A percentile compares a stretch with the other conserved stretches of the same genome.
These are phyloP conservation scores for Phalangium opilio DNA, from an alignment of 2,888 invertebrate species.

Conservation along the genomic window DNA sequence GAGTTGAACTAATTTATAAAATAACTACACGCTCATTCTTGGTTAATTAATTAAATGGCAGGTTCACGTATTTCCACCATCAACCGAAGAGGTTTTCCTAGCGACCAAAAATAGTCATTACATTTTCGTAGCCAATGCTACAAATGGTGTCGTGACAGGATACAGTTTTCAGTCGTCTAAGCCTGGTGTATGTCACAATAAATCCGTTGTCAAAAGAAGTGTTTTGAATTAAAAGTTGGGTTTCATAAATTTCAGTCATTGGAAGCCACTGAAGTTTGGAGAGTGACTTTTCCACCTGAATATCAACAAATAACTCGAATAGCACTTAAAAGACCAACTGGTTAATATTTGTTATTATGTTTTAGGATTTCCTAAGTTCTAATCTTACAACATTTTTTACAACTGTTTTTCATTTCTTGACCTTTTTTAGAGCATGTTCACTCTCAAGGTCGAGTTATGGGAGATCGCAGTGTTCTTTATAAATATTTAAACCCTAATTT, in stretches of 20 bases:
- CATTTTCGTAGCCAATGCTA: conserved; percentile 46
- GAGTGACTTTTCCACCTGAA: conserved; percentile 43
- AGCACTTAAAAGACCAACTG: conserved; percentile 26
- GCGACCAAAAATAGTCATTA: conserved; percentile 36
- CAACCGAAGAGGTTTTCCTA: conserved; percentile 21
- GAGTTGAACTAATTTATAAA: too few relatives aligned
- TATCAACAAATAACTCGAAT: conserved; percentile 36
- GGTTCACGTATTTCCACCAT: conserved; percentile 32
- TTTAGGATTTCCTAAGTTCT: neutral
- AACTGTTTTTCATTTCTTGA: neutral
- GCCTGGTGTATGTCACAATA: conserved; percentile 21
- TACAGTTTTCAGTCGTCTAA: conserved; percentile 38
- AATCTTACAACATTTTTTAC: neutral
- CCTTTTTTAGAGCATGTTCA: conserved; percentile 20
- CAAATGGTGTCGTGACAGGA: conserved; percentile 44
- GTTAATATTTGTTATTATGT: neutral
- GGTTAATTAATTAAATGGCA: too few relatives aligned
- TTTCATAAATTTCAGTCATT: conserved; percentile 37
- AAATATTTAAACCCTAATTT: conserved; percentile 98
- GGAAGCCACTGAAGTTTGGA: conserved; percentile 53
- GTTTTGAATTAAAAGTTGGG: conserved; percentile 2
- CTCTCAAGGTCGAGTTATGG: conserved; percentile 72
- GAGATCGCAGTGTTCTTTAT: conserved; percentile 90
- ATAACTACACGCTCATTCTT: too few relatives aligned
- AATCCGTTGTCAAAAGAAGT: neutral